Base-by-base conservation (phyloP, 2,797 vertebrate species). In the Enteromius paludinosus region DNA sequence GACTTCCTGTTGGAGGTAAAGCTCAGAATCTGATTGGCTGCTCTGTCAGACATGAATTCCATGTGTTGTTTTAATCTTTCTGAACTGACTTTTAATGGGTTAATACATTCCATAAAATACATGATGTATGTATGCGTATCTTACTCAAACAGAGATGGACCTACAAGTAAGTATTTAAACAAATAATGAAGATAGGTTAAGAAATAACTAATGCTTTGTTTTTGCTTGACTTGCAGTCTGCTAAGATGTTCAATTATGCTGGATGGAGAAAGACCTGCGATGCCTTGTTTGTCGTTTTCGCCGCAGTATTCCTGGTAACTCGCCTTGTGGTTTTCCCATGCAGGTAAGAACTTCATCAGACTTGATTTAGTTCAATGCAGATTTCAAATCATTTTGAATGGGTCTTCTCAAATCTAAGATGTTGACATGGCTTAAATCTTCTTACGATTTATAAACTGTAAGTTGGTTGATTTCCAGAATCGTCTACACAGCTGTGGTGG, bases 181-280 rank as follows among this genome's bases (percentile, higher is more conserved):
- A 17, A 47, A 17, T 15, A 49, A 49, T 18, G 18, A 49, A 49
- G 1, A 54, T n/a, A 54, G n/a, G 9, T 10, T n/a, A 54, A 54
- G 20, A 56, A 0, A 77, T 38, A 49, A 85, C 59, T 72, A 35
- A 78, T 14, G 15, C 35, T 7, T 1, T 54, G 77, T 85, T 83
- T 87, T 81, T 84, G 11, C 23, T 76, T 33, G 17, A 66, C 11
- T 80, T 12, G 38, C 86, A 98, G 97, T 95, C 93, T 84, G 95
- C 95, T 23, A 98, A 98, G 92, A 96, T 98, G 94, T 93, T 96
- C 79, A 96, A 97, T 90, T 98, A 98, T 17, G 95, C 93, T 2
- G 94, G 93, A 81, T 96, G 96, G 97, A 94, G 92, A 12, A 95
- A 77, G 79, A 94, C 90, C 0, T 97, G 96, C 47, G 94, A 97